A percentile compares a stretch with the other conserved stretches of the same genome.
Conservation (phyloP, 2,113 vertebrate species). For the Vireo altiloquus region DNA sequence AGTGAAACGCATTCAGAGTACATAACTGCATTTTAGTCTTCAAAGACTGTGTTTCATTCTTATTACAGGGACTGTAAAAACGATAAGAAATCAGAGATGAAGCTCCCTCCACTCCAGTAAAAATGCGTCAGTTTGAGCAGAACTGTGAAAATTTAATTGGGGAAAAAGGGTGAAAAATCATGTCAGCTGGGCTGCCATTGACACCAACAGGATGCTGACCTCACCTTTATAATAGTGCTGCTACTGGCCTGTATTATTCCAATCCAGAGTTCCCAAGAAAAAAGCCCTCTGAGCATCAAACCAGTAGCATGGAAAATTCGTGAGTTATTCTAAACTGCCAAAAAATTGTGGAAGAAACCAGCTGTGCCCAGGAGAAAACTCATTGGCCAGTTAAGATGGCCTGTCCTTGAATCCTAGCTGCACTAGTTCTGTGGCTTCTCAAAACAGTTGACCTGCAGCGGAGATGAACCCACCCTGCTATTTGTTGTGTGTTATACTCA, state of each 20-base stretch:
- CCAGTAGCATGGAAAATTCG: background rate
- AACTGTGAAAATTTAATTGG: background rate
- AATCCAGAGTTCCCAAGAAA: background rate
- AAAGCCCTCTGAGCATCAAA: background rate
- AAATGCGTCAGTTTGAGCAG: background rate
- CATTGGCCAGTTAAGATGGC: background rate
- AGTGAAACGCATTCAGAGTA: background rate
- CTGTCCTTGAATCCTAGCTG: background rate
- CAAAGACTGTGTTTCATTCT: background rate
- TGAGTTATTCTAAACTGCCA: background rate
- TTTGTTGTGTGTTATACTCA: background rate
- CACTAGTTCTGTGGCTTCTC: background rate
- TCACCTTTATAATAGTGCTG: background rate
- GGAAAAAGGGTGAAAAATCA: conserved; percentile 1
- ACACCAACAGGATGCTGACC: background rate
- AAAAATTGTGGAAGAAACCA: background rate
- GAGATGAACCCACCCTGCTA: background rate
- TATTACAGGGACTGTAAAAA: background rate
- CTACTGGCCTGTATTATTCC: background rate
- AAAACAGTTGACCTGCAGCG: background rate
- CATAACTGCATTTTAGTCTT: background rate
- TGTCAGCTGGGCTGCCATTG: background rate
- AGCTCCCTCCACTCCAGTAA: background rate
- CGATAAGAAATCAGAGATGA: background rate
- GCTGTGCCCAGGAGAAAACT: background rate